phyloP scores from a whole-genome alignment of 2,113 vertebrate species.

The Ancistrus triradiatus region DNA sequence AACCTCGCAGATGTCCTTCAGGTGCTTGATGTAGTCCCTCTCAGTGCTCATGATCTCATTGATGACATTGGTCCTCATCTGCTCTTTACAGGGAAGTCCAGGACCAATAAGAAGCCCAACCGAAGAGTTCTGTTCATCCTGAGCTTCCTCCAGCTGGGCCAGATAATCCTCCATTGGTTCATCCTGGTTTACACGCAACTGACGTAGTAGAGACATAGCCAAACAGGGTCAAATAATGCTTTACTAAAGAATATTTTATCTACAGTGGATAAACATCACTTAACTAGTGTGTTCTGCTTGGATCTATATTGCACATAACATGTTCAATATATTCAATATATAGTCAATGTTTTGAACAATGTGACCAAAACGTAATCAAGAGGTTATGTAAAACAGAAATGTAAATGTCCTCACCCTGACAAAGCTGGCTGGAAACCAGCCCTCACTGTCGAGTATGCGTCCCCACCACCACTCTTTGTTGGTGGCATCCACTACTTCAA shows the following conservation, averaged over 20 bases:
- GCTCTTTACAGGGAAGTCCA: constrained; percentile 84
- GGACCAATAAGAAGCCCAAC: constrained; percentile 67
- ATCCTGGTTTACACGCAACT: constrained; percentile 96
- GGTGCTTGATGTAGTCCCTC: constrained; percentile 93
- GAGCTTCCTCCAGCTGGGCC: constrained; percentile 66
- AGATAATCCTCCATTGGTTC: constrained; percentile 84
- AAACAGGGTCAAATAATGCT: background rate
- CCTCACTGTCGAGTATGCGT: constrained; percentile 84
- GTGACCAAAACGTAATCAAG: too few species aligned
- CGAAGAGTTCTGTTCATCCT: constrained; percentile 60
- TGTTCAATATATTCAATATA: too few species aligned
- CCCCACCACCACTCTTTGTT: constrained; percentile 99
- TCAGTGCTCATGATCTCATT: constrained; percentile 96
- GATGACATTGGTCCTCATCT: constrained; percentile 95
- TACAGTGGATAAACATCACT: too few species aligned
- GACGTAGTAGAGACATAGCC: background rate
- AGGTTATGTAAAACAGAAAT: background rate
- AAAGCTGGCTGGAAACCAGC: constrained; percentile 97
- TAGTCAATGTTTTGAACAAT: too few species aligned
- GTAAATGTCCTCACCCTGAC: constrained; percentile 75
- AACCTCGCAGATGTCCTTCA: constrained; percentile 98
- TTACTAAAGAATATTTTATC: too few species aligned
- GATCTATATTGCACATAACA: too few species aligned
- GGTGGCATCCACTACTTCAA: constrained; percentile 93
- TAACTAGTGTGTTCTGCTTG: too few species aligned